Evolutionary conservation across 2,113 vertebrate genomes (phyloP).

Genomic region (Corydoras sp.): DNA sequence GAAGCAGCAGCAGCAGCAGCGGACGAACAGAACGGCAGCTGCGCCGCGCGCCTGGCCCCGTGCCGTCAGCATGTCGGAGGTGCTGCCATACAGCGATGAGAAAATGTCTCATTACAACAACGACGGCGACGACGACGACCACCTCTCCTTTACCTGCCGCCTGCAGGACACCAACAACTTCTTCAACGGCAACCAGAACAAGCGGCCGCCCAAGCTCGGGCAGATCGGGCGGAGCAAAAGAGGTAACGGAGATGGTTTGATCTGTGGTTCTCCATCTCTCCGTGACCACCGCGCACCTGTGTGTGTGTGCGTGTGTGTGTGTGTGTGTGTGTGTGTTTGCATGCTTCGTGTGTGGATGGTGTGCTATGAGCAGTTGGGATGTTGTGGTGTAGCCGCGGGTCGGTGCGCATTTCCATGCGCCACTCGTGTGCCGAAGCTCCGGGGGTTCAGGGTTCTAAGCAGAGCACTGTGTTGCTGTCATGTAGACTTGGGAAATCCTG

Average conservation of each 20-base stretch:
- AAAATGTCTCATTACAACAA: slow-evolving; percentile 91
- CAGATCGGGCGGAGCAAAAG: slow-evolving; percentile 93
- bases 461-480: background rate
- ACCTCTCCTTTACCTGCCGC: slow-evolving; percentile 95
- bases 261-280: background rate
- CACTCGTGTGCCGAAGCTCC: slow-evolving; percentile 5
- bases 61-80: slow-evolving; percentile 82
- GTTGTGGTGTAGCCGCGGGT: too few species aligned
- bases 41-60: slow-evolving; percentile 46
- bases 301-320: background rate
- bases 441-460: background rate
- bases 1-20: background rate
- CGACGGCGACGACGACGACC: slow-evolving; percentile 82
- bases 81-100: slow-evolving; percentile 91
- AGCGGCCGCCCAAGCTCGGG: slow-evolving; percentile 91
- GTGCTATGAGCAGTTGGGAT: background rate
- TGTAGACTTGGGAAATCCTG: background rate
- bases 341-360: background rate
- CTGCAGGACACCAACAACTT: slow-evolving; percentile 97
- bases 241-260: slow-evolving; percentile 64
- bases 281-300: too few species aligned
- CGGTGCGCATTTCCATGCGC: slow-evolving; percentile 18
- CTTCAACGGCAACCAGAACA: slow-evolving; percentile 85
- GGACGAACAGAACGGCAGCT: slow-evolving; percentile 20
- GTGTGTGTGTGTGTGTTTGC: background rate